A percentile compares a stretch with the other conserved stretches of the same genome.
phyloP scores from a whole-genome alignment of 1,140 invertebrate genomes.

The Micrasema minimum region DNA sequence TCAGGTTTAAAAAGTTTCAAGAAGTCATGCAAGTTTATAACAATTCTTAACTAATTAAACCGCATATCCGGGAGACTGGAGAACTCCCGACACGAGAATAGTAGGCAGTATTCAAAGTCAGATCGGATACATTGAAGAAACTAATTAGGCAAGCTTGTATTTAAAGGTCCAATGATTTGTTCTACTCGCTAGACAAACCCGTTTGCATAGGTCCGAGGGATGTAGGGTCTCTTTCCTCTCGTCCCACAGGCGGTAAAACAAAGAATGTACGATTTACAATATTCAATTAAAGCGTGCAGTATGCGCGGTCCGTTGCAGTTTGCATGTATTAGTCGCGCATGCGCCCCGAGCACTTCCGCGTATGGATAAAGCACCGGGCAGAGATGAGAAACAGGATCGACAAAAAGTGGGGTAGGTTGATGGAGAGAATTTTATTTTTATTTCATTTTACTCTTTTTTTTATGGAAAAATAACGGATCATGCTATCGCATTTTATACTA shows the following conservation, averaged over 20 bases:
- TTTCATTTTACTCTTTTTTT: no score
- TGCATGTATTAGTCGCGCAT: constrained; percentile 39
- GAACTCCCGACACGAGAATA: no score
- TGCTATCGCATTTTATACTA: no score
- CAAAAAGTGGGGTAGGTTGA: no score
- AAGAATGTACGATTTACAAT: constrained; percentile 23
- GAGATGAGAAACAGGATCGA: no score
- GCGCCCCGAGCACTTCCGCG: constrained; percentile 42
- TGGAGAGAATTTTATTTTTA: no score
- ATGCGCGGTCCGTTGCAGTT: constrained; percentile 50
- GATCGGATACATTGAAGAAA: neutral
- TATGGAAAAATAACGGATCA: no score
- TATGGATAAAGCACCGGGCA: neutral
- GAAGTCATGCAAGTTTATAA: no score
- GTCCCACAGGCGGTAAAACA: constrained; percentile 37
- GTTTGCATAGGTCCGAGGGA: neutral
- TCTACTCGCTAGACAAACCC: constrained; percentile 10
- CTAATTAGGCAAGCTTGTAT: constrained; percentile 10
- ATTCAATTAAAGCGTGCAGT: constrained; percentile 45
- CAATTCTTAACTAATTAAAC: no score
- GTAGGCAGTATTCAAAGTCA: no score
- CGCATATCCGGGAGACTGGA: no score
- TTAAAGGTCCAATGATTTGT: constrained; percentile 8
- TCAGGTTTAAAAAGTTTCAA: no score
- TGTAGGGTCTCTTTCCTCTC: neutral